Base-by-base conservation (phyloP, 2,888 invertebrate species). In the Scaptomyza caliginosa region DNA sequence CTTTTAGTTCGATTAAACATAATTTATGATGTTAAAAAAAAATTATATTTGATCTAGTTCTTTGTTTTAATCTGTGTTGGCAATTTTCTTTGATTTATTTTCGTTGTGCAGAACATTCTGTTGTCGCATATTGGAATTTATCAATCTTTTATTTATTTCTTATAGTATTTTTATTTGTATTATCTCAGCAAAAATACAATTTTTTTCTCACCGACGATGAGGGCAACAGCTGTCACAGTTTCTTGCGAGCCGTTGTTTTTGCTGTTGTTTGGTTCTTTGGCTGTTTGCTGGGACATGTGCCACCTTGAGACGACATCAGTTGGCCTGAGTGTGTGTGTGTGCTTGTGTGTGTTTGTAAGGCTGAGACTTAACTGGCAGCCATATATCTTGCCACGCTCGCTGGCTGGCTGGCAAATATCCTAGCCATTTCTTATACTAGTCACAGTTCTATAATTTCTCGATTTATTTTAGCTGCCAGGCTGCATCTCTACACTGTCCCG, bases 371-470 rank as follows among this genome's bases (percentile, higher is more conserved):
- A 84, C 84, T 73, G 85, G 75, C 64, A 55, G 74, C 51, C 67
- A 81, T 81, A 81, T 84, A 81, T 81, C 86, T 86, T 86, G 78
- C 66, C 85, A 86, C 82, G 75, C 66, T 86, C 49, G 60, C 74
- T 74, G 63, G 64, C 17, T 59, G 67, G 59, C 63, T 83, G 78
- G 78, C 67, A 78, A 76, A 78, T 76, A 75, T 84, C 81, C 74
- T 74, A 74, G 83, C 83, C 74, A 83, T 87, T 86, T 87, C 88
- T 87, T 83, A 87, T 80, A 72, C 88, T 77, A 83, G 88, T 83
- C 83, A 83, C 83, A 83, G 88, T 83, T 83, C 88, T 83, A 83
- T 85, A 83, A 83, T 87, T 83, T 83, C 80, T 86, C 83, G 83
- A 83, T 83, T 83, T 87, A 83, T 83, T 82, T 74, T 79, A 32